Percentiles rank a stretch among this genome's conserved stretches.
These are phyloP conservation scores for Sclerurus mexicanus DNA, from an alignment of 2,113 vertebrate genomes.

Conservation along the genomic window DNA sequence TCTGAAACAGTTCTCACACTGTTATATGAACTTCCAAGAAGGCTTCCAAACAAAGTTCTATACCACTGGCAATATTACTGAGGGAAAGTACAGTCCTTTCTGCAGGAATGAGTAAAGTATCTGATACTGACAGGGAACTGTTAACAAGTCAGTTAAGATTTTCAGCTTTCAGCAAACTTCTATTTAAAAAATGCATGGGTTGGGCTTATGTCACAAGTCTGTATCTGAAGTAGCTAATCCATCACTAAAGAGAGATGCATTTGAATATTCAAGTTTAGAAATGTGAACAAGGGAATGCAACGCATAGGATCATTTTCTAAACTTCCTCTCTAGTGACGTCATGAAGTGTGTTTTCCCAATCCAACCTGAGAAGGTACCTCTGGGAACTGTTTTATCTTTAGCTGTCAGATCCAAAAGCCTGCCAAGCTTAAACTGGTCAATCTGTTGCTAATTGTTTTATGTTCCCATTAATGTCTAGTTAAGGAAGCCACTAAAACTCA, in stretches of 20 bases:
- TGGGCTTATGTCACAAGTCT: background rate
- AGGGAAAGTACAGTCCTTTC: background rate
- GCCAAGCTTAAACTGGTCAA: background rate
- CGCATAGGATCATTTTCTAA: background rate
- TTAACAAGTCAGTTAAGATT: background rate
- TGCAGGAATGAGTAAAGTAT: background rate
- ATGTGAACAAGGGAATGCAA: background rate
- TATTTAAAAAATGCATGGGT: background rate
- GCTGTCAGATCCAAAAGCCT: background rate
- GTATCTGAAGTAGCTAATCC: background rate
- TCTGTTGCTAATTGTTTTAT: slow-evolving; percentile 23
- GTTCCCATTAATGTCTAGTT: slow-evolving; percentile 29
- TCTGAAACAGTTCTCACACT: background rate
- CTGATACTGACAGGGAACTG: background rate
- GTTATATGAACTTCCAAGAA: background rate
- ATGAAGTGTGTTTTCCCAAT: background rate
- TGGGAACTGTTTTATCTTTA: background rate
- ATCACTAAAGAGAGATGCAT: background rate
- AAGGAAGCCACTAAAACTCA: slow-evolving; percentile 17
- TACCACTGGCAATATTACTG: background rate
- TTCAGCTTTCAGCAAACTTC: background rate
- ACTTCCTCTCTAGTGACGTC: background rate
- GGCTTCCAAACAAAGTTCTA: background rate
- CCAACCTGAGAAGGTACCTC: background rate
- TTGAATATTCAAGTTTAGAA: background rate